These are phyloP conservation scores for Cactoblastis cactorum DNA, from an alignment of 2,888 invertebrate genomes.

Conservation along the genomic window DNA sequence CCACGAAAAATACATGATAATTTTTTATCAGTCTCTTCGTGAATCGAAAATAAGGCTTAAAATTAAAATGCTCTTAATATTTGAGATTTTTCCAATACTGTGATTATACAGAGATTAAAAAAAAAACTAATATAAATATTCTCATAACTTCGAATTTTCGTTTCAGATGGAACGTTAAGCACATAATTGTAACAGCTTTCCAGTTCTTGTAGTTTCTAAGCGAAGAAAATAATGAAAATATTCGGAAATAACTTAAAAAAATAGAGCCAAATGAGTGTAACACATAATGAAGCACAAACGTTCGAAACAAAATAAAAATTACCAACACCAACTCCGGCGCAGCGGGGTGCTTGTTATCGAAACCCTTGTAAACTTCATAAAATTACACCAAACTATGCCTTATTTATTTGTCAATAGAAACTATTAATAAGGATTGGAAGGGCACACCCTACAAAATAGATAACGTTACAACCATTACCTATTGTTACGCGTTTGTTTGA, in stretches of 20 bases:
- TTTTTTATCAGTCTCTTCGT: too few species aligned
- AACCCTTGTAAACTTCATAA: not conserved
- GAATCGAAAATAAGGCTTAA: too few species aligned
- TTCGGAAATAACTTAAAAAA: too few species aligned
- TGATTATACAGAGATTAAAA: too few species aligned
- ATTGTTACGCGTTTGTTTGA: constrained; percentile 35
- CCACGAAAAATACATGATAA: too few species aligned
- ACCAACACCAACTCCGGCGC: constrained; percentile 52
- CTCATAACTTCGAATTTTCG: too few species aligned
- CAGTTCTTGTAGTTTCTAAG: not conserved
- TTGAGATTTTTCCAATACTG: too few species aligned
- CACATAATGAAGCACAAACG: constrained; percentile 47
- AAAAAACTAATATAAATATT: too few species aligned
- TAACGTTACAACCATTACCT: constrained; percentile 41
- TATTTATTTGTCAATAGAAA: constrained; percentile 7
- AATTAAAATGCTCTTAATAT: too few species aligned
- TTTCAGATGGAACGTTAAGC: too few species aligned
- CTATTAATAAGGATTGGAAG: not conserved
- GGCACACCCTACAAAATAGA: constrained; percentile 31
- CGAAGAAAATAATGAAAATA: constrained; percentile 18
- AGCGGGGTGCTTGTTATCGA: constrained; percentile 54
- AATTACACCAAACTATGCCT: not conserved
- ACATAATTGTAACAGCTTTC: not conserved
- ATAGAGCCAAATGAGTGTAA: constrained; percentile 28
- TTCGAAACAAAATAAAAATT: constrained; percentile 49